Percentiles rank a stretch among this genome's conserved stretches.
These are phyloP conservation scores for Porites lobata DNA, from an alignment of 92 coral and sea anemone species.

Conservation along the genomic window DNA sequence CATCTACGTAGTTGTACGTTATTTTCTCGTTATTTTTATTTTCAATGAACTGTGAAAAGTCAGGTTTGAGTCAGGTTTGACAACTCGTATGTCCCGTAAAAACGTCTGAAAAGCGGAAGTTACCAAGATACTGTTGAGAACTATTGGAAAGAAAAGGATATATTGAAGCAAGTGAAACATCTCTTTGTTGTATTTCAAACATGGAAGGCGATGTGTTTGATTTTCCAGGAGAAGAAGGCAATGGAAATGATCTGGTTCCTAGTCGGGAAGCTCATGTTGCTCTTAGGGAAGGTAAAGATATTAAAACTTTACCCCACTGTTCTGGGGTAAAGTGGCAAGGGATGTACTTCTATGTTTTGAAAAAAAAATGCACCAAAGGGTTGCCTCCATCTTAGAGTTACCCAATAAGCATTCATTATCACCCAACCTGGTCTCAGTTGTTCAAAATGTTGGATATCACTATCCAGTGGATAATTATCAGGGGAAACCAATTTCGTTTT, in stretches of 20 bases:
- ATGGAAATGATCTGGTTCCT: slow-evolving; percentile 35
- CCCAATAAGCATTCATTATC: no score
- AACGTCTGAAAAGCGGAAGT: not conserved
- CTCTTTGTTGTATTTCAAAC: not conserved
- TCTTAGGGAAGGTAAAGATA: slow-evolving; percentile 14
- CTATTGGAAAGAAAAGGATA: slow-evolving; percentile 2
- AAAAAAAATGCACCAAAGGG: no score
- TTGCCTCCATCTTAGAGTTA: no score
- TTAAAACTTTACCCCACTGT: no score
- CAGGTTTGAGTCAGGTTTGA: no score
- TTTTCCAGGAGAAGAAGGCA: slow-evolving; percentile 35
- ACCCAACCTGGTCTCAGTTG: no score
- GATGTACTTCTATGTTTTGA: no score
- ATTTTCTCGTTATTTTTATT: not conserved
- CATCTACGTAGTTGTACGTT: not conserved
- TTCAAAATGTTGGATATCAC: no score
- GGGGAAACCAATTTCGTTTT: no score
- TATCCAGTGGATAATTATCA: no score
- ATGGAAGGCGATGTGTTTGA: slow-evolving; percentile 32
- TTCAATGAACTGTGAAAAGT: not conserved
- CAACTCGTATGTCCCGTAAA: no score
- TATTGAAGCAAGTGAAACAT: not conserved
- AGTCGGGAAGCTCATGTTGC: slow-evolving; percentile 27
- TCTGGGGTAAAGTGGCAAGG: no score
- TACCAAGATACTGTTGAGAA: not conserved